Conservation (phyloP, 2,113 vertebrate genomes). For the Tretioscincus oriximinensis region DNA sequence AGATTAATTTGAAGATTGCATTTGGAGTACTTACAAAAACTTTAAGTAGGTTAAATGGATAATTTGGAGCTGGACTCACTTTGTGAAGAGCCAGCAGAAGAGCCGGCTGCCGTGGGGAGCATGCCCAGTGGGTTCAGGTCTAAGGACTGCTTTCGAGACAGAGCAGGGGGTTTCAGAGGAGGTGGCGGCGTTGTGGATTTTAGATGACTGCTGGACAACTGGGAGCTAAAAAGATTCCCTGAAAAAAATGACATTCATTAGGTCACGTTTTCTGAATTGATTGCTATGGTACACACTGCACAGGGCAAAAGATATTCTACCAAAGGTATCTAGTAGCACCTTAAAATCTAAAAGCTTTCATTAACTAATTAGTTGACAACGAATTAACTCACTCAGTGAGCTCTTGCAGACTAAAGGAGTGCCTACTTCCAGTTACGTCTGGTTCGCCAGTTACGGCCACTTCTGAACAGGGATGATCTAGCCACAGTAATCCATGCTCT, state of each 20-base stretch:
- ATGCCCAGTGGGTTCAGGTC: constrained; percentile 89
- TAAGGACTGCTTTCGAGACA: constrained; percentile 93
- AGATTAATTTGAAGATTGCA: no score
- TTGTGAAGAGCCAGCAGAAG: constrained; percentile 91
- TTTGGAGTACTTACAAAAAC: constrained; percentile 61
- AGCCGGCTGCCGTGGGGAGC: constrained; percentile 90
- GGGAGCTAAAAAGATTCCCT: constrained; percentile 82
- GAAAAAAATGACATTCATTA: constrained; percentile 46
- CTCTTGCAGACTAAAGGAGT: no score
- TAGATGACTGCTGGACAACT: constrained; percentile 88
- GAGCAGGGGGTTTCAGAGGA: constrained; percentile 84
- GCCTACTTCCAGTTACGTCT: no score
- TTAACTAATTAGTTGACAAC: no score
- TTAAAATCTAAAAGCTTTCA: no score
- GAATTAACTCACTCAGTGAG: no score
- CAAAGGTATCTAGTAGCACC: no score
- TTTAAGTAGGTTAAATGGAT: constrained; percentile 70
- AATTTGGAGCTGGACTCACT: constrained; percentile 87
- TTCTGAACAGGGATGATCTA: no score
- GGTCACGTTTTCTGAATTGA: constrained; percentile 28
- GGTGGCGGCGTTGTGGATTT: constrained; percentile 96
- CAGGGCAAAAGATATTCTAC: background rate
- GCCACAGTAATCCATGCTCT: no score
- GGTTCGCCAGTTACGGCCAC: no score
- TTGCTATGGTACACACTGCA: background rate